Conservation (phyloP, 1,140 invertebrate genomes). For the Zaprionus camerounensis region DNA sequence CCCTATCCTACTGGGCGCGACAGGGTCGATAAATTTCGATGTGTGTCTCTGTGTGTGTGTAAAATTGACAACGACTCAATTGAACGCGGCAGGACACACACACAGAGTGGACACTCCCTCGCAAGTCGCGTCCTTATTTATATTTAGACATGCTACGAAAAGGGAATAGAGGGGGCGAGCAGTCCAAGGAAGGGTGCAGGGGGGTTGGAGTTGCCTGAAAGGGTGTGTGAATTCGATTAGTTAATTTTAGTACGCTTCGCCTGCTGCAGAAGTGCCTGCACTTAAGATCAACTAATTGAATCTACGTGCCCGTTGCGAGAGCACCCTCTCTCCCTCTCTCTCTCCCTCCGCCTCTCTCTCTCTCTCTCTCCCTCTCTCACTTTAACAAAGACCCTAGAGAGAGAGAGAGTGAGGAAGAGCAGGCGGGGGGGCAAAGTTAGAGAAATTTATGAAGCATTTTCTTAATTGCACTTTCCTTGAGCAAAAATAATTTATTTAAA, state of each 20-base stretch:
- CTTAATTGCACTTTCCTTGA: slow-evolving; percentile 83
- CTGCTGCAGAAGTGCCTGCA: slow-evolving; percentile 32
- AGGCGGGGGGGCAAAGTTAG: slow-evolving; percentile 53
- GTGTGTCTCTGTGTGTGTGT: not conserved
- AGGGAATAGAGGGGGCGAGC: not conserved
- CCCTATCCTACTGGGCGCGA: slow-evolving; percentile 33
- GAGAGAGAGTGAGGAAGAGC: not conserved
- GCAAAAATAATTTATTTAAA: slow-evolving; percentile 84
- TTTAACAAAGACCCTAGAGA: slow-evolving; percentile 8
- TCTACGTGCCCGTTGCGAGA: slow-evolving; percentile 42
- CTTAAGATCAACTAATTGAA: slow-evolving; percentile 53
- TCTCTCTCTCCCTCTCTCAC: not conserved
- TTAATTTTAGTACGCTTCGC: slow-evolving; percentile 27
- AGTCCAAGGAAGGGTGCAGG: not conserved
- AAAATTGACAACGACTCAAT: slow-evolving; percentile 56
- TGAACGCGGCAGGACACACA: slow-evolving; percentile 20
- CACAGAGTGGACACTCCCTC: slow-evolving; percentile 29
- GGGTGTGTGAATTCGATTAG: slow-evolving; percentile 49
- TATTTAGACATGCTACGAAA: slow-evolving; percentile 19
- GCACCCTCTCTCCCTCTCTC: slow-evolving; percentile 15
- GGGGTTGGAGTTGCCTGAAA: not conserved
- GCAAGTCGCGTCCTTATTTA: slow-evolving; percentile 41
- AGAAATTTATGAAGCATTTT: slow-evolving; percentile 84
- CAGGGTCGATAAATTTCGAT: slow-evolving; percentile 45
- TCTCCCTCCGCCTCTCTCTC: slow-evolving; percentile 11